Percentiles rank a stretch among this genome's conserved stretches.
phyloP scores from a whole-genome alignment of 92 coral and sea anemone species.

The Nematostella vectensis region DNA sequence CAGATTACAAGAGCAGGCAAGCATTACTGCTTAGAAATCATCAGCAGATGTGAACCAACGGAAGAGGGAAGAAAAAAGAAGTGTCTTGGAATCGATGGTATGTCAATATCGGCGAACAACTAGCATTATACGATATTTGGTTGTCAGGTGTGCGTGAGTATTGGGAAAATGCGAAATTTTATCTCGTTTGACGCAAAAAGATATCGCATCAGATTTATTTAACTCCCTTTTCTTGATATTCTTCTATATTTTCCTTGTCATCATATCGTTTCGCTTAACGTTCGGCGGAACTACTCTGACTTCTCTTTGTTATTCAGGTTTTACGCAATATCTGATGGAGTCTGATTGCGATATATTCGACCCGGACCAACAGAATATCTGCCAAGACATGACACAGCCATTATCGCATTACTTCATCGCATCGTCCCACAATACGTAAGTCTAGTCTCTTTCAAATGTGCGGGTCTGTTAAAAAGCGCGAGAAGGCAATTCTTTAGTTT shows the following conservation, averaged over 20 bases:
- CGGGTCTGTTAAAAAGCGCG: background rate
- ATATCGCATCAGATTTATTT: no score
- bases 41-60: conserved; percentile 90
- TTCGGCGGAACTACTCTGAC: no score
- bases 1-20: conserved; percentile 91
- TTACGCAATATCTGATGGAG: conserved; percentile 73
- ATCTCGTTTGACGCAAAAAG: no score
- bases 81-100: conserved; percentile 99
- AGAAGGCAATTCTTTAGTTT: background rate
- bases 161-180: no score
- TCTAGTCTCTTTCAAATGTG: conserved; percentile 5
- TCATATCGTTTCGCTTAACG: no score
- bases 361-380: conserved; percentile 49
- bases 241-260: no score
- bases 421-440: conserved; percentile 90
- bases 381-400: conserved; percentile 81
- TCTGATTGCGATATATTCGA: conserved; percentile 71
- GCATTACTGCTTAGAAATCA: conserved; percentile 86
- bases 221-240: no score
- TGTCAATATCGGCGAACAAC: no score
- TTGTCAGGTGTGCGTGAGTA: no score
- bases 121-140: background rate
- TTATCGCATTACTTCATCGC: conserved; percentile 81
- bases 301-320: no score
- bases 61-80: conserved; percentile 83